These are phyloP conservation scores for Beaufortia kweichowensis DNA, from an alignment of 2,113 vertebrate genomes.

Conservation along the genomic window DNA sequence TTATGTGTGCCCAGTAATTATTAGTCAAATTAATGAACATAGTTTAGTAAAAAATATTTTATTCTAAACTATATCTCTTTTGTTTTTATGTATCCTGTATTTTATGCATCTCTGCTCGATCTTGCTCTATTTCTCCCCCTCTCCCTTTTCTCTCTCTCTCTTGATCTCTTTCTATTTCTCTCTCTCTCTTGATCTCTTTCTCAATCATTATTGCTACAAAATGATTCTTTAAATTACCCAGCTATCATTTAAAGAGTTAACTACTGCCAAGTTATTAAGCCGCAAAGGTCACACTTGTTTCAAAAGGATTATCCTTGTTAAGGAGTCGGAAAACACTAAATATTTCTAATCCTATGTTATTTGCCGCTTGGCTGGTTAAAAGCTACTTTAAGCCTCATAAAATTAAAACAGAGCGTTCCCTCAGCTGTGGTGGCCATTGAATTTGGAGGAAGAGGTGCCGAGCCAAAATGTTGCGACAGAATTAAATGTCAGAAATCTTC, in stretches of 20 bases:
- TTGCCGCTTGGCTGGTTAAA: constrained; percentile 97
- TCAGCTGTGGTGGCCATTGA: constrained; percentile 88
- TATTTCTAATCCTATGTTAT: constrained; percentile 97
- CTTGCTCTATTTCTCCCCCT: not conserved
- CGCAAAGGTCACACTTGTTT: constrained; percentile 74
- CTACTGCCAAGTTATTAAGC: constrained; percentile 55
- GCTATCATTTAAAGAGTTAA: constrained; percentile 53
- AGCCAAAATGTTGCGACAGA: constrained; percentile 98
- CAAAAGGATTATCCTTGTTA: constrained; percentile 88
- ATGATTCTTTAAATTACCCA: constrained; percentile 49
- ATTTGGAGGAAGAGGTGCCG: constrained; percentile 94
- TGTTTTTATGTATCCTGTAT: no score
- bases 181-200: constrained; percentile 32
- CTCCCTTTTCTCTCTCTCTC: no score
- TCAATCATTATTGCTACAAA: constrained; percentile 44
- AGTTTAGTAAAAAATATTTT: no score
- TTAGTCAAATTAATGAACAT: not conserved
- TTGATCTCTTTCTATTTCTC: no score
- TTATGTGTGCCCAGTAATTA: not conserved
- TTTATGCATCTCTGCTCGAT: constrained; percentile 48
- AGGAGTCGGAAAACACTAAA: constrained; percentile 97
- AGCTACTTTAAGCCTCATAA: constrained; percentile 97
- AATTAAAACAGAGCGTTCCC: constrained; percentile 94
- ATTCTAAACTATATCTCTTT: no score
- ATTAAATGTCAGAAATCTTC: constrained; percentile 99